Conservation (phyloP, 2,113 vertebrate species). For the Scolopax mira region DNA sequence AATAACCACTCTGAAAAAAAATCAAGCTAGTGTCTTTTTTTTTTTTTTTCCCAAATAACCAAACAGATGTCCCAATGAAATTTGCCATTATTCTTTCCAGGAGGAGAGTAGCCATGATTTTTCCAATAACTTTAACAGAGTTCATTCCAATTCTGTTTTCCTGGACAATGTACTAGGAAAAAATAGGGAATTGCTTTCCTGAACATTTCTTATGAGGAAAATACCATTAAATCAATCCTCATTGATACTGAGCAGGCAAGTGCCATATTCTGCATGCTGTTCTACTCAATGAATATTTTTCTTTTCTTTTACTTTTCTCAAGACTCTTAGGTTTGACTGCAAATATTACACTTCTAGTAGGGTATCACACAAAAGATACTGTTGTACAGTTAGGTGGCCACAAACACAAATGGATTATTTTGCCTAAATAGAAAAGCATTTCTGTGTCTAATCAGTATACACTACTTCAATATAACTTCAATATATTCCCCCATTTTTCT, state of each 20-base stretch:
- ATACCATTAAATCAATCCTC: not conserved
- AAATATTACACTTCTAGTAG: not conserved
- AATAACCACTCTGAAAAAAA: not conserved
- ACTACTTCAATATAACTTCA: not conserved
- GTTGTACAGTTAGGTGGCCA: not conserved
- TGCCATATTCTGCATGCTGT: not conserved
- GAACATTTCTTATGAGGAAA: constrained; percentile 3
- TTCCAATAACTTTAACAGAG: constrained; percentile 45
- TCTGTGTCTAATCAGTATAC: not conserved
- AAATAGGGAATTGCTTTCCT: not conserved
- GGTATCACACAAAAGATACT: not conserved
- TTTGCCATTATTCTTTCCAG: constrained; percentile 41
- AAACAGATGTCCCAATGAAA: constrained; percentile 22
- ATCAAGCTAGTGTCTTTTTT: not conserved
- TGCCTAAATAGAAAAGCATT: not conserved
- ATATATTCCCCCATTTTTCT: not conserved
- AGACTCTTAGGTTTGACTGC: not conserved
- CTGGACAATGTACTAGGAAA: constrained; percentile 49
- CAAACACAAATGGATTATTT: not conserved
- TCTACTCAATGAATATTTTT: not conserved
- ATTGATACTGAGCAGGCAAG: not conserved
- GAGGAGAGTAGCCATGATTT: not conserved
- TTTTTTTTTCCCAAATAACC: not conserved
- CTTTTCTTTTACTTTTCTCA: not conserved
- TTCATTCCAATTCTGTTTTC: constrained; percentile 10